Evolutionary conservation across 2,113 vertebrate genomes (phyloP), one percentile per base, ranked within the genome.

Genomic region (Forbesichthys agassizii): DNA sequence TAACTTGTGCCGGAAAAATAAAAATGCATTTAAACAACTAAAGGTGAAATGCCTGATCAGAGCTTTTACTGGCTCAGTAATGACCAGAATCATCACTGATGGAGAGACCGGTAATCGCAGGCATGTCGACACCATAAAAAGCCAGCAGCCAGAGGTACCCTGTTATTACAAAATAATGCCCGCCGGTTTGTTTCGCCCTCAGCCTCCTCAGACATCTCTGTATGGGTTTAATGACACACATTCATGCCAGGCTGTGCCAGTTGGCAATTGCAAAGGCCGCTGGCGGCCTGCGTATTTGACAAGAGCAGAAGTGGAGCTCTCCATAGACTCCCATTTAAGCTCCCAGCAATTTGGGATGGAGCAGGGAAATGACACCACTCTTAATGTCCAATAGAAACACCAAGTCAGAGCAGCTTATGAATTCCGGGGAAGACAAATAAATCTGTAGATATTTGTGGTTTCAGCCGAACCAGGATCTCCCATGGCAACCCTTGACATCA

Each of bases 191-290:
- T 81, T 81, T 86, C 67, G 74, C 84, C 89, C 71, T 76, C 59
- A 73, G 73, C 80, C 82, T 85, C 84, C 82, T 86, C 83, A 88
- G 88, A 91, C 87, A 82, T 84, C 84, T 71, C 81, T 71, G 84
- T 85, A 87, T 90, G 90, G 84, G 81, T 91, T 91, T 92, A 92
- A 92, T 89, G 90, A 89, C 88, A 90, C 88, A 91, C 82, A 90
- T 87, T 75, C 79, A 86, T 74, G 79, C 81, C 68, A 69, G 66
- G 71, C 62, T 8, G 61, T 47, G 88, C 86, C 86, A 90, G 84
- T 87, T 92, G 91, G 91, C 89, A 84, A 42, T 3, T 20, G 36
- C 36, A 51, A 5, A 65, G 18, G 16, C 48, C 54, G 73, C 82
- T 87, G 86, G 85, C 85, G 74, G 65, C 6, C 81, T 64, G 51